A percentile compares a stretch with the other conserved stretches of the same genome.
Evolutionary conservation across 1,140 invertebrate genomes (phyloP).

Genomic region (Pemphigus obesinymphae): DNA sequence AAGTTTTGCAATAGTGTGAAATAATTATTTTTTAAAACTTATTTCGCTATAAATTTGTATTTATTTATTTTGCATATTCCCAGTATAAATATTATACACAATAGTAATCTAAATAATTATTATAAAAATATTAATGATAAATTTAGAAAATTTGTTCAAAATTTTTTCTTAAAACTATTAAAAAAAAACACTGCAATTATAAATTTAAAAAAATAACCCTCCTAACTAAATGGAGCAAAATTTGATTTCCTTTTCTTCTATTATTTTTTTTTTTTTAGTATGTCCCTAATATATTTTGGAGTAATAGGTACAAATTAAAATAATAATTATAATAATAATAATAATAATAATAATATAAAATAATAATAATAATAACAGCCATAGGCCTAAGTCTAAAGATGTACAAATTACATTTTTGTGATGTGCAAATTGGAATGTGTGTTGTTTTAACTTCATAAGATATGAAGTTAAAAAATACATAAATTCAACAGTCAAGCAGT

Average conservation of each 20-base stretch:
- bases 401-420: conserved; percentile 30
- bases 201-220: conserved; percentile 14
- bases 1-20: not conserved
- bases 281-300: conserved; percentile 9
- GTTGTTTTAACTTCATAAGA: not conserved
- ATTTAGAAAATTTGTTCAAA: conserved; percentile 4
- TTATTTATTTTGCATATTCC: conserved; percentile 9
- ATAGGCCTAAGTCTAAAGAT: conserved; percentile 34
- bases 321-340: conserved; percentile 25
- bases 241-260: not conserved
- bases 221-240: not conserved
- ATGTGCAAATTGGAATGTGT: conserved; percentile 31
- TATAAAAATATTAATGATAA: conserved; percentile 27
- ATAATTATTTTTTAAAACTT: conserved; percentile 20
- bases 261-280: too few relatives aligned
- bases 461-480: conserved; percentile 14
- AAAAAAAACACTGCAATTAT: conserved; percentile 31
- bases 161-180: conserved; percentile 14
- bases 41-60: conserved; percentile 1
- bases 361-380: conserved; percentile 39
- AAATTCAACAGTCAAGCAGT: conserved; percentile 33
- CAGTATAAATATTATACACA: conserved; percentile 33
- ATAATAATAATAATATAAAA: conserved; percentile 10
- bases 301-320: conserved; percentile 24
- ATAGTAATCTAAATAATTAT: conserved; percentile 35